Conservation (phyloP, 35 echinoderm and acorn worm species). For the Ophiothrix spiculata region DNA sequence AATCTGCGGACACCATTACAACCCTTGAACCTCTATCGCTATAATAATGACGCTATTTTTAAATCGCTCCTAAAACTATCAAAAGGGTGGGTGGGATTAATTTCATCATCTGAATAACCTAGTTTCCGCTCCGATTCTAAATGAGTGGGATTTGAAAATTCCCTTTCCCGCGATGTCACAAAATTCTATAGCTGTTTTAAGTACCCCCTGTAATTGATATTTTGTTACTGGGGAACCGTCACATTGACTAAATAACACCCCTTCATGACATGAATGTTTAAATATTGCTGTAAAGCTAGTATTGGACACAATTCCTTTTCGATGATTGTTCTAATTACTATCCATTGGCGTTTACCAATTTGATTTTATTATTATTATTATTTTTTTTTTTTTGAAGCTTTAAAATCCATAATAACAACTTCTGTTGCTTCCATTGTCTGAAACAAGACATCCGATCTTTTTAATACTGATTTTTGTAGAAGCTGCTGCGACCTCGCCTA, state of each 20-base stretch:
- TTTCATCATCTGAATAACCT: neutral
- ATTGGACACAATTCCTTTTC: neutral
- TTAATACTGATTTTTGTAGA: neutral
- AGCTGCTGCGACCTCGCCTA: slow-evolving; percentile 10
- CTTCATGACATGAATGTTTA: neutral
- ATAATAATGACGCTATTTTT: too few relatives aligned
- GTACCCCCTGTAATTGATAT: neutral
- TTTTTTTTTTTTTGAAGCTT: slow-evolving; percentile 7
- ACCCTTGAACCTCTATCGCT: too few relatives aligned
- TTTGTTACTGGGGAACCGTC: neutral
- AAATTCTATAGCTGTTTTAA: neutral
- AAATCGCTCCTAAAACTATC: too few relatives aligned
- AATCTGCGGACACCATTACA: too few relatives aligned
- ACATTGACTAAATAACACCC: neutral
- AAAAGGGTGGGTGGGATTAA: too few relatives aligned
- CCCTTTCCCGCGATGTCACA: neutral
- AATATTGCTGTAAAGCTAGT: neutral
- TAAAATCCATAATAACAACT: neutral
- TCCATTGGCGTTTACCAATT: neutral
- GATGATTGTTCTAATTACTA: neutral
- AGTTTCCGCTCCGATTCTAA: neutral
- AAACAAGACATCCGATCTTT: neutral
- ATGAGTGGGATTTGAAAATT: neutral
- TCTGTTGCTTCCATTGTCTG: neutral
- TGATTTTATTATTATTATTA: too few relatives aligned